phyloP scores from a whole-genome alignment of 1,140 invertebrate species.

The Latrodectus geometricus region DNA sequence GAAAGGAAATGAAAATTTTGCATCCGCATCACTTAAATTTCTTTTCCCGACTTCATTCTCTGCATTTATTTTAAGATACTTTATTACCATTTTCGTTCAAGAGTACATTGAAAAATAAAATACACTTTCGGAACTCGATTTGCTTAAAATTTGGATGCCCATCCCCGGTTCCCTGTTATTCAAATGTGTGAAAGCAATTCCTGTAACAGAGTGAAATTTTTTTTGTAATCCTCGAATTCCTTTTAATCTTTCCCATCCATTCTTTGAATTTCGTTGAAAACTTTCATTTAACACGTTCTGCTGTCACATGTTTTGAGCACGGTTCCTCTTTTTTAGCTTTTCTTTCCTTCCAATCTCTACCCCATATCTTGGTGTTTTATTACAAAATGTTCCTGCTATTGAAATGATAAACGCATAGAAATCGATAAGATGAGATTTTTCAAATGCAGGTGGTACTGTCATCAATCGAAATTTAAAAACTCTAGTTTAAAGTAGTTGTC shows the following conservation, averaged over 20 bases:
- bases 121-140: conserved; percentile 29
- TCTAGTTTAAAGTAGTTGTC: no score
- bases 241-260: conserved; percentile 36
- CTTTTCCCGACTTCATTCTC: no score
- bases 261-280: conserved; percentile 14
- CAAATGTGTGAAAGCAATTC: conserved; percentile 44
- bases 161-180: conserved; percentile 17
- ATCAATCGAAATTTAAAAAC: no score
- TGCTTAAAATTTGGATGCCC: conserved; percentile 25
- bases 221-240: conserved; percentile 16
- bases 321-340: conserved; percentile 20
- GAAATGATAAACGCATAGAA: conserved; percentile 35
- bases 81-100: no score
- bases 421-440: neutral
- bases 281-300: conserved; percentile 42
- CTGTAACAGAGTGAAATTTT: conserved; percentile 18
- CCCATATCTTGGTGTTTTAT: conserved; percentile 38
- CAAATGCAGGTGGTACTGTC: no score
- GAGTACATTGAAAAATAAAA: conserved; percentile 10
- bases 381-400: conserved; percentile 47
- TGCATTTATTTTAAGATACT: no score
- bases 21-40: no score
- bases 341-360: neutral
- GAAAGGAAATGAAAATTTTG: no score
- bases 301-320: conserved; percentile 13